Conservation (phyloP, 2,113 vertebrate genomes). For the Vimba vimba region DNA sequence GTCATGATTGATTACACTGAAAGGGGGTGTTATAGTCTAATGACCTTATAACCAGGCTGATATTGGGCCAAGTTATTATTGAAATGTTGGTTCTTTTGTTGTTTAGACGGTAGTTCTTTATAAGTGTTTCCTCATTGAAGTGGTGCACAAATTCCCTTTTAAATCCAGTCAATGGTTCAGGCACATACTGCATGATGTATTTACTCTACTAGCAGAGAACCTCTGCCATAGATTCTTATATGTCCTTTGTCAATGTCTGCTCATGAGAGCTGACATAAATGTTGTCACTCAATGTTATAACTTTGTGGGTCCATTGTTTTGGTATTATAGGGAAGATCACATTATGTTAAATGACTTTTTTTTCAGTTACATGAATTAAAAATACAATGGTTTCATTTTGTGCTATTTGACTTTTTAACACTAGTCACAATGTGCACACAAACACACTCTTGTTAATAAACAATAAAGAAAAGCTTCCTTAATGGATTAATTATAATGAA, state of each 20-base stretch:
- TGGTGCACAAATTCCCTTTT: constrained; percentile 2
- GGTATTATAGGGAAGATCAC: neutral
- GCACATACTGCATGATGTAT: neutral
- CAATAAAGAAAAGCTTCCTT: neutral
- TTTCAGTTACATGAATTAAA: neutral
- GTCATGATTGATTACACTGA: neutral
- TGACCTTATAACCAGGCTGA: no score
- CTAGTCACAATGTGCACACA: neutral
- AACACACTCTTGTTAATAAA: neutral
- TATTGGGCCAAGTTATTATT: neutral
- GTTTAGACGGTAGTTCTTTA: neutral
- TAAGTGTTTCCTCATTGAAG: neutral
- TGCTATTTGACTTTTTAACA: neutral
- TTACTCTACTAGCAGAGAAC: no score
- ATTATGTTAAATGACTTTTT: neutral
- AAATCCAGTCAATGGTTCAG: neutral
- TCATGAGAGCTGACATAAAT: neutral
- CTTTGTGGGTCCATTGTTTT: neutral
- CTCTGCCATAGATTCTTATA: neutral
- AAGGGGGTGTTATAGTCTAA: no score
- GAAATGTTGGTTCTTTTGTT: neutral
- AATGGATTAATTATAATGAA: no score
- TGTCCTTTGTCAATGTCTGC: neutral
- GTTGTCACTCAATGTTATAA: neutral
- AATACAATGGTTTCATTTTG: neutral